Evolutionary conservation across 2,113 vertebrate genomes (phyloP).

Genomic region (Archilochus colubris): DNA sequence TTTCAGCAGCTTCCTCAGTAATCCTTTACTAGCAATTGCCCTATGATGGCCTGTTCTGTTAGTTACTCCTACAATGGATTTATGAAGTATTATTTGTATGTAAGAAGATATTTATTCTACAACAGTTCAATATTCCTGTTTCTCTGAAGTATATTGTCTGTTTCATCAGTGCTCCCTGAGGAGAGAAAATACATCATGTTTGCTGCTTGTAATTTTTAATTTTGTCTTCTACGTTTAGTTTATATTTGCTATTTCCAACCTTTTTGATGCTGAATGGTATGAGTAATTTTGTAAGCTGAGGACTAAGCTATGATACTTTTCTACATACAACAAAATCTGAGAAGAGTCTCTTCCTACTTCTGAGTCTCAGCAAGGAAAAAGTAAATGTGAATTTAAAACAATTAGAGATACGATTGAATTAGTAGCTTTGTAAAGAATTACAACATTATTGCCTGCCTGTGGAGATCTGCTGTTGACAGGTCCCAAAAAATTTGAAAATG

Average conservation of each 20-base stretch:
- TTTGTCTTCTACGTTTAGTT: not conserved
- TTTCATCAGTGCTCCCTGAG: not conserved
- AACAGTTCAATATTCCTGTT: not conserved
- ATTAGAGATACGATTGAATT: not conserved
- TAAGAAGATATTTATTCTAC: not conserved
- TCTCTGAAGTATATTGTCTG: conserved; percentile 28
- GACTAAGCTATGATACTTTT: not conserved
- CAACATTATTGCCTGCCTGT: not conserved
- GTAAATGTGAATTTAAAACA: not conserved
- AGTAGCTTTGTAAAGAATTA: not conserved
- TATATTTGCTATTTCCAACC: not conserved
- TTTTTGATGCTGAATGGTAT: not conserved
- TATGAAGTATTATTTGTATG: conserved; percentile 43
- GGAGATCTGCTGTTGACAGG: not conserved
- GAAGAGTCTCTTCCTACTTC: not conserved
- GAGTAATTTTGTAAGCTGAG: not conserved
- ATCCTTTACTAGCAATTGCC: conserved; percentile 15
- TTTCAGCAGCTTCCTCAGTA: conserved; percentile 45
- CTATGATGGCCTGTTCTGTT: not conserved
- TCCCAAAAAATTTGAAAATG: not conserved
- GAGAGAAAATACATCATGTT: not conserved
- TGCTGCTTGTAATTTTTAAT: not conserved
- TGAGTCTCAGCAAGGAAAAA: not conserved
- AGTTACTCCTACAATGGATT: conserved; percentile 23
- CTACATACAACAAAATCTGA: not conserved